A percentile compares a stretch with the other conserved stretches of the same genome.
Evolutionary conservation across 2,113 vertebrate species (phyloP).

Genomic region (Hyperopisus bebe): DNA sequence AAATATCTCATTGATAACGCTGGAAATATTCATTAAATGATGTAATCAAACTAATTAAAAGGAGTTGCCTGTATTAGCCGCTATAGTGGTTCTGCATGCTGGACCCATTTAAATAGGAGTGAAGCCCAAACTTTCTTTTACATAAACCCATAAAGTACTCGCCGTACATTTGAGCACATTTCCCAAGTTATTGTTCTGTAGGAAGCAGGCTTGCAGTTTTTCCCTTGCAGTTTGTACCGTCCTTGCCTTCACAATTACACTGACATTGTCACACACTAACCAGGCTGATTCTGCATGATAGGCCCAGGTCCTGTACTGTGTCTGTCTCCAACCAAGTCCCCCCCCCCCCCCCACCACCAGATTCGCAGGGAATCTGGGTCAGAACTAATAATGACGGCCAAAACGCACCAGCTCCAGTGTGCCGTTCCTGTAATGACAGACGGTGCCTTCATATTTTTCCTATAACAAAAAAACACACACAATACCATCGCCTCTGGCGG

Average conservation of each 20-base stretch:
- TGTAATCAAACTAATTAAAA: neutral
- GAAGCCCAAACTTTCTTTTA: neutral
- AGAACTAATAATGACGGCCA: neutral
- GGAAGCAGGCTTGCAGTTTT: neutral
- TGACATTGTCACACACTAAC: neutral
- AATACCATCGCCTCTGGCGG: neutral
- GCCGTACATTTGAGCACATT: neutral
- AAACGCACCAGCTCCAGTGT: neutral
- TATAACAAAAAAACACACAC: neutral
- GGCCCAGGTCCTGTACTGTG: neutral
- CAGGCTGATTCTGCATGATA: neutral
- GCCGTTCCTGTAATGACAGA: neutral
- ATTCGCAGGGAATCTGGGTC: neutral
- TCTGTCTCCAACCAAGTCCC: neutral
- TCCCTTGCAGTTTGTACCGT: neutral
- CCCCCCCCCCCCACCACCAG: no score
- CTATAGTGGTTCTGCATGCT: neutral
- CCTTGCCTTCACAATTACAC: neutral
- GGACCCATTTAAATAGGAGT: neutral
- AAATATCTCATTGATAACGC: neutral
- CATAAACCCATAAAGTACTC: neutral
- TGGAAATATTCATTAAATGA: neutral
- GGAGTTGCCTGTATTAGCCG: neutral
- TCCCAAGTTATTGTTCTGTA: neutral
- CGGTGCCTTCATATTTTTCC: conserved; percentile 12